Base-by-base conservation (phyloP, 2,888 invertebrate species). In the Aradus depressus region DNA sequence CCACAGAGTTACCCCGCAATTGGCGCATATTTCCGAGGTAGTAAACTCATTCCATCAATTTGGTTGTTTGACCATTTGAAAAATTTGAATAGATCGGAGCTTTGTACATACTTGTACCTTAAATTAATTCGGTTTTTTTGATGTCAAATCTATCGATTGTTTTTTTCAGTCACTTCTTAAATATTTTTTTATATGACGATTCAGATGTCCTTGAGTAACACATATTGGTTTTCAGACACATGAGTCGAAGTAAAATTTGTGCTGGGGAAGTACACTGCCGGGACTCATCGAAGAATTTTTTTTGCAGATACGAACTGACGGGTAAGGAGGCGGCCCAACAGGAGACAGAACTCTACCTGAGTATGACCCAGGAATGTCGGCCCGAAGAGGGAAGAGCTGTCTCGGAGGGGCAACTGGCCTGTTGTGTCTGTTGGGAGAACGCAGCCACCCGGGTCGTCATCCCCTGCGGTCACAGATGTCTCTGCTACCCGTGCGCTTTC, bases 391-490 rank as follows among this genome's bases (percentile, higher is more conserved):
- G 34, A 3, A 21, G 23, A 22, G 28, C 32, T 34, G 39, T 22
- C 4, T 32, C 41, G 25, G 45, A 38, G 3, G 45, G 45, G n/a
- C 37, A 44, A 12, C 50, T 38, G 1, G 34, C 22, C n/a, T 47
- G 51, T 42, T 45, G 45, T 42, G 41, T 52, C 41, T 52, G 51
- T 42, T 23, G 21, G 18, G 44, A 50, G 37, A 44, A 43, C 23
- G 22, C 18, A 8, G 45, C 37, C 4, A 44, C 44, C n/a, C 6
- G 44, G 10, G 38, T 51, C 28, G 49, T 49, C n/a, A 23, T 49
- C 10, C 49, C 49, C 26, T 49, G 49, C 14, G 49, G 49, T 4
- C 49, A 49, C 41, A 4, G 41, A 12, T 49, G 49, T 23, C 49
- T 49, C 31, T 49, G 49, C 41, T n/a, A 31, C 12, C n/a, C 26